A percentile compares a stretch with the other conserved stretches of the same genome.
Conservation (phyloP, 2,888 invertebrate genomes). For the Pristionchus maxplancki region DNA sequence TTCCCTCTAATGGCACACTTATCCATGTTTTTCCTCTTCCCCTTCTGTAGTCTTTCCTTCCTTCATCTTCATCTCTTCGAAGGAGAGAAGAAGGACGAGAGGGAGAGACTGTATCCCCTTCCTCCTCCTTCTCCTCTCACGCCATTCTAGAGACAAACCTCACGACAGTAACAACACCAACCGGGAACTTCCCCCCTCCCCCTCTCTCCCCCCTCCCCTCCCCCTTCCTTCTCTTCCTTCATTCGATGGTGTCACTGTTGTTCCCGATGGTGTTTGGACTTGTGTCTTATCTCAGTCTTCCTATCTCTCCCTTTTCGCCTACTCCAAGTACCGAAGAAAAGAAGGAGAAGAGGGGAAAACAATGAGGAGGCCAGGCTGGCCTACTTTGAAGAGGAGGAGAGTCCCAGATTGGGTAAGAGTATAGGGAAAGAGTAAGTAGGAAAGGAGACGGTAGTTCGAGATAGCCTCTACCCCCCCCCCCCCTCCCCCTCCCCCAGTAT, state of each 20-base stretch:
- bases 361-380: slow-evolving; percentile 50
- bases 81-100: slow-evolving; percentile 17
- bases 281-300: background rate
- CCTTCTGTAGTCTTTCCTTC: slow-evolving; percentile 14
- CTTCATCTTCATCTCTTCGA: background rate
- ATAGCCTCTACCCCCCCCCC: background rate
- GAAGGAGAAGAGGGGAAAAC: slow-evolving; percentile 26
- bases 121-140: background rate
- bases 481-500: slow-evolving; percentile 5
- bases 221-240: background rate
- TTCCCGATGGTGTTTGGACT: background rate
- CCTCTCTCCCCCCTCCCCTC: background rate
- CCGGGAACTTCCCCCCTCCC: background rate
- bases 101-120: slow-evolving; percentile 7
- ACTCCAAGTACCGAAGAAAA: background rate
- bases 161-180: background rate
- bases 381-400: slow-evolving; percentile 40
- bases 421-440: slow-evolving; percentile 30
- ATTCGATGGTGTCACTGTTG: background rate
- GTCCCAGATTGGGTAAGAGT: slow-evolving; percentile 43
- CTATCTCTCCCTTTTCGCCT: background rate
- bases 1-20: slow-evolving; percentile 44
- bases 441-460: slow-evolving; percentile 31
- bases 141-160: background rate
- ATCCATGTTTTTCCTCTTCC: background rate